Conservation (phyloP, 2,797 vertebrate genomes). For the Diglossa cyanea region DNA sequence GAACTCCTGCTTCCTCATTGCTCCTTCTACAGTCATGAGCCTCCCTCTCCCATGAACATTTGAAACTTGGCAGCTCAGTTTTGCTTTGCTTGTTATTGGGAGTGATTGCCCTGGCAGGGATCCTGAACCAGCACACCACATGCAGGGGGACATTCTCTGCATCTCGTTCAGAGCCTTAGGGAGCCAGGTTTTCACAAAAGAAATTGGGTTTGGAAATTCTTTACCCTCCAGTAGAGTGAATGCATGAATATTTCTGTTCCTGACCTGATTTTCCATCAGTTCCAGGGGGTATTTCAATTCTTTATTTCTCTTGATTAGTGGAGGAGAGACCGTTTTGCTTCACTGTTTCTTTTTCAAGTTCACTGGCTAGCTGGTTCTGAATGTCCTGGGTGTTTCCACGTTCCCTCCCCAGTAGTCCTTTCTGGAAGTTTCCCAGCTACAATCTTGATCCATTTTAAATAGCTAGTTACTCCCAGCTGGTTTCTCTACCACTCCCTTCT, state of each 20-base stretch:
- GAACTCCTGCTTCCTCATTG: not conserved
- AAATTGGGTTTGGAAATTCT: conserved; percentile 48
- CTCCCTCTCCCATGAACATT: conserved; percentile 1
- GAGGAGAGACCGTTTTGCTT: not conserved
- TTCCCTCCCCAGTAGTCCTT: not conserved
- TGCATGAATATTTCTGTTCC: conserved; percentile 39
- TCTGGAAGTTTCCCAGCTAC: not conserved
- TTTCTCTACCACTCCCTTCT: conserved; percentile 26
- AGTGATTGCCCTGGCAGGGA: conserved; percentile 35
- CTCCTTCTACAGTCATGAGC: not conserved
- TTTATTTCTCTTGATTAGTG: conserved; percentile 34
- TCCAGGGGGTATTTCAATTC: conserved; percentile 20
- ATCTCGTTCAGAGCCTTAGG: conserved; percentile 31
- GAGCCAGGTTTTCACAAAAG: conserved; percentile 55
- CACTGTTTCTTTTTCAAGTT: conserved; percentile 15
- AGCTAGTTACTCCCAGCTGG: not conserved
- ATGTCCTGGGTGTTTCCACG: conserved; percentile 19
- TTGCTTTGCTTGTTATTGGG: conserved; percentile 37
- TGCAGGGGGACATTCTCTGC: conserved; percentile 47
- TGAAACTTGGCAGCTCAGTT: conserved; percentile 48
- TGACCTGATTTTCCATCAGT: conserved; percentile 51
- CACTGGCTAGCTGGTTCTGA: conserved; percentile 2
- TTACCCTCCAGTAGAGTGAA: not conserved
- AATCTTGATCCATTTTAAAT: conserved; percentile 1
- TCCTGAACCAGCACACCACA: conserved; percentile 52